Conservation (phyloP, 2,888 invertebrate genomes). For the Acholoe squamosa region DNA sequence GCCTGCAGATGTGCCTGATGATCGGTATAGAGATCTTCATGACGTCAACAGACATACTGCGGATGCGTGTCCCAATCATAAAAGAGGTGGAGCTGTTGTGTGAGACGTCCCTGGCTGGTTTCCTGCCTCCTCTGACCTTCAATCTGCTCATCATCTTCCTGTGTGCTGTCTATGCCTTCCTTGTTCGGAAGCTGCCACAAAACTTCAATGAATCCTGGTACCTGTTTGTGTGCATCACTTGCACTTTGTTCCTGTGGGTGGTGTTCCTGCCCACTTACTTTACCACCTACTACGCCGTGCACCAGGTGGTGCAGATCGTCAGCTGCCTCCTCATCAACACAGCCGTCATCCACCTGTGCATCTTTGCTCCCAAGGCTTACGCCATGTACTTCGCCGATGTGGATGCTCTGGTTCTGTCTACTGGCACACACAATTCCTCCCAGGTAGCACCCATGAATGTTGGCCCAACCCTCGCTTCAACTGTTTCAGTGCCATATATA, state of each 20-base stretch:
- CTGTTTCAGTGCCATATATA: no score
- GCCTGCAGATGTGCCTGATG: neutral
- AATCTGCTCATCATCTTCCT: slow-evolving; percentile 66
- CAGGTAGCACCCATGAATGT: no score
- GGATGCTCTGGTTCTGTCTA: slow-evolving; percentile 23
- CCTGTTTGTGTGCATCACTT: slow-evolving; percentile 68
- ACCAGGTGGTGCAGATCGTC: slow-evolving; percentile 66
- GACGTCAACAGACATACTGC: neutral
- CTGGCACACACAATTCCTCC: no score
- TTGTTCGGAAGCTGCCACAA: slow-evolving; percentile 67
- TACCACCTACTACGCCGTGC: slow-evolving; percentile 65
- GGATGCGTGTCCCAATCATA: slow-evolving; percentile 68
- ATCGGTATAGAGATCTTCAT: neutral
- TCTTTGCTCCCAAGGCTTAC: slow-evolving; percentile 66
- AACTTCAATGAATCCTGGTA: slow-evolving; percentile 71
- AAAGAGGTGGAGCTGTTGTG: slow-evolving; percentile 74
- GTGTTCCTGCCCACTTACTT: slow-evolving; percentile 69
- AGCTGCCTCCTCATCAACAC: slow-evolving; percentile 67
- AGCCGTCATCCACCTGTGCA: slow-evolving; percentile 63
- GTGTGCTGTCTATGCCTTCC: slow-evolving; percentile 67
- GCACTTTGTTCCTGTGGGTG: slow-evolving; percentile 69
- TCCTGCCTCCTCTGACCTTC: slow-evolving; percentile 73
- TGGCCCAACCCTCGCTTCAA: no score
- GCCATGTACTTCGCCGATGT: slow-evolving; percentile 65
- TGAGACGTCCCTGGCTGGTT: slow-evolving; percentile 71